phyloP scores from a whole-genome alignment of 2,888 invertebrate genomes.

The Nomada goodeniana region DNA sequence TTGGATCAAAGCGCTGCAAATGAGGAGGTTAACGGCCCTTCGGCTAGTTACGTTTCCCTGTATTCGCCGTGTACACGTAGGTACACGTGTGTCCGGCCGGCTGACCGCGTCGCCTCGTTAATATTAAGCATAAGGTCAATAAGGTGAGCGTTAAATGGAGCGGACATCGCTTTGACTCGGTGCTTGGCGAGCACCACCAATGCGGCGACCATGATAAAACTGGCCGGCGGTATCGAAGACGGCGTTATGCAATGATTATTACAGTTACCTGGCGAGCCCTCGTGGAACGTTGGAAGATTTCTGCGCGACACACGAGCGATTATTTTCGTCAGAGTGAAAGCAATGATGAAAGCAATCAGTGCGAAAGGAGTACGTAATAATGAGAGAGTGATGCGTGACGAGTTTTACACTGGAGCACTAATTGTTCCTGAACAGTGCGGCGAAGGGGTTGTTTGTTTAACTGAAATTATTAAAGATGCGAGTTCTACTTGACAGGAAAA shows the following conservation, averaged over 20 bases:
- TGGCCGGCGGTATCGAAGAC: neutral
- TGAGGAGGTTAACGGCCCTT: slow-evolving; percentile 73
- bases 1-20: slow-evolving; percentile 75
- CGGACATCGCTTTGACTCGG: slow-evolving; percentile 29
- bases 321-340: too few relatives aligned
- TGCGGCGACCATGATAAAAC: neutral
- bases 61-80: slow-evolving; percentile 39
- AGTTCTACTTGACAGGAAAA: too few relatives aligned
- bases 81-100: slow-evolving; percentile 20
- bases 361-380: too few relatives aligned
- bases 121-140: slow-evolving; percentile 62
- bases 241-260: neutral
- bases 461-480: too few relatives aligned
- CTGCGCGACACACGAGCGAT: too few relatives aligned
- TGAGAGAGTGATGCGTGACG: too few relatives aligned
- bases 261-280: neutral
- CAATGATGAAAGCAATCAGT: too few relatives aligned
- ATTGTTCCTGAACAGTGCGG: too few relatives aligned
- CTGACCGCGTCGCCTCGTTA: slow-evolving; percentile 50
- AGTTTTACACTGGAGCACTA: too few relatives aligned
- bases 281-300: too few relatives aligned
- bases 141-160: slow-evolving; percentile 52
- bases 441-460: too few relatives aligned
- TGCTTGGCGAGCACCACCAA: neutral
- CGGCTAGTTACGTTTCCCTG: slow-evolving; percentile 65